These are phyloP conservation scores for Calameuta pallipes DNA, from an alignment of 2,888 invertebrate species.

Conservation along the genomic window DNA sequence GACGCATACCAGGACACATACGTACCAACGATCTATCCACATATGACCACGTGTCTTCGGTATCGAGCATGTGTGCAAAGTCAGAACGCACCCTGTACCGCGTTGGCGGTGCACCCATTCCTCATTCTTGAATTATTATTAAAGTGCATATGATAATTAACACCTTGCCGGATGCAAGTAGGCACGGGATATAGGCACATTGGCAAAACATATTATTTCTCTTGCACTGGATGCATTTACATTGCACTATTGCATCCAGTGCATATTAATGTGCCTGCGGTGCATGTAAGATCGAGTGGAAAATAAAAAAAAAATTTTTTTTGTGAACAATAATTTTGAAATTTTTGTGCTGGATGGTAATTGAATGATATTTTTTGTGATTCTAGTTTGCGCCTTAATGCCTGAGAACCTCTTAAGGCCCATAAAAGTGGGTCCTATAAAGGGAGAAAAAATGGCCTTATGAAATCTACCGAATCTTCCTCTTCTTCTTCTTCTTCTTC, in stretches of 20 bases:
- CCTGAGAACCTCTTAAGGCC: too few species aligned
- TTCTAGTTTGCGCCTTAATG: too few species aligned
- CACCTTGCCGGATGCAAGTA: slow-evolving; percentile 27
- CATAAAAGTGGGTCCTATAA: too few species aligned
- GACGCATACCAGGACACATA: slow-evolving; percentile 5
- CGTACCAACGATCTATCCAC: not conserved
- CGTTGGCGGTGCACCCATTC: slow-evolving; percentile 24
- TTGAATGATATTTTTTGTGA: too few species aligned
- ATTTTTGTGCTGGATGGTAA: too few species aligned
- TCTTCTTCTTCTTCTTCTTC: not conserved
- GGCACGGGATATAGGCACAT: not conserved
- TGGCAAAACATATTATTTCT: too few species aligned
- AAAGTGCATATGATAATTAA: slow-evolving; percentile 36
- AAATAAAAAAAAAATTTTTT: not conserved
- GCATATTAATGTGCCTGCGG: not conserved
- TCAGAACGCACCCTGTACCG: not conserved
- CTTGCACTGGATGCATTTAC: too few species aligned
- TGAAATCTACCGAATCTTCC: not conserved
- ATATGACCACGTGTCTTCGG: not conserved
- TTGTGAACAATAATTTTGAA: not conserved
- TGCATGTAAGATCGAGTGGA: not conserved
- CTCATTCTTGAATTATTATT: slow-evolving; percentile 40
- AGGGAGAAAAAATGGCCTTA: too few species aligned
- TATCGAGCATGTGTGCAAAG: not conserved
- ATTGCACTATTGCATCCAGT: not conserved